A percentile compares a stretch with the other conserved stretches of the same genome.
These are phyloP conservation scores for Lepidostoma basale DNA, from an alignment of 1,140 invertebrate species.

Conservation along the genomic window DNA sequence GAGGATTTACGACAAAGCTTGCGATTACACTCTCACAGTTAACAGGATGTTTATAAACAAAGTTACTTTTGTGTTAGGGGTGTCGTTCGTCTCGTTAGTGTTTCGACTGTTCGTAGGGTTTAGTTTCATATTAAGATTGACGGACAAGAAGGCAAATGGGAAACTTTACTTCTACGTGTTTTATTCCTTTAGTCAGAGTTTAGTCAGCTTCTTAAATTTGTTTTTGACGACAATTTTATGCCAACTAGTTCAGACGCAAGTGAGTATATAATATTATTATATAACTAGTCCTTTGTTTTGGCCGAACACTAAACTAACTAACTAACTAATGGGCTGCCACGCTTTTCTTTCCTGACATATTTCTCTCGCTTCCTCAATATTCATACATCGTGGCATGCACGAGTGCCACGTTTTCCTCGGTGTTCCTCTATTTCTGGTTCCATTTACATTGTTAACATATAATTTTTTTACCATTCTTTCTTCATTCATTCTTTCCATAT, in stretches of 20 bases:
- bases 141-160: not conserved
- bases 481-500: too few relatives aligned
- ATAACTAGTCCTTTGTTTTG: too few relatives aligned
- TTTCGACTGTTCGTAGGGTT: not conserved
- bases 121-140: not conserved
- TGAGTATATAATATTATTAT: not conserved
- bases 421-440: too few relatives aligned
- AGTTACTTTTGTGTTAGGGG: not conserved
- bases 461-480: too few relatives aligned
- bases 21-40: not conserved
- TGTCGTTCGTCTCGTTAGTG: not conserved
- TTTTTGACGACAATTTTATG: not conserved
- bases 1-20: slow-evolving; percentile 9
- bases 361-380: too few relatives aligned
- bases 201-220: not conserved
- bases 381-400: too few relatives aligned
- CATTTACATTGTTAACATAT: too few relatives aligned
- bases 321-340: too few relatives aligned
- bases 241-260: not conserved
- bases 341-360: too few relatives aligned
- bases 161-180: not conserved
- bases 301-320: too few relatives aligned
- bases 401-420: too few relatives aligned
- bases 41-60: not conserved
- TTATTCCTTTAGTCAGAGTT: not conserved